A percentile compares a stretch with the other conserved stretches of the same genome.
These are phyloP conservation scores for Crenuchus spilurus DNA, from an alignment of 2,797 vertebrate species.

Conservation along the genomic window DNA sequence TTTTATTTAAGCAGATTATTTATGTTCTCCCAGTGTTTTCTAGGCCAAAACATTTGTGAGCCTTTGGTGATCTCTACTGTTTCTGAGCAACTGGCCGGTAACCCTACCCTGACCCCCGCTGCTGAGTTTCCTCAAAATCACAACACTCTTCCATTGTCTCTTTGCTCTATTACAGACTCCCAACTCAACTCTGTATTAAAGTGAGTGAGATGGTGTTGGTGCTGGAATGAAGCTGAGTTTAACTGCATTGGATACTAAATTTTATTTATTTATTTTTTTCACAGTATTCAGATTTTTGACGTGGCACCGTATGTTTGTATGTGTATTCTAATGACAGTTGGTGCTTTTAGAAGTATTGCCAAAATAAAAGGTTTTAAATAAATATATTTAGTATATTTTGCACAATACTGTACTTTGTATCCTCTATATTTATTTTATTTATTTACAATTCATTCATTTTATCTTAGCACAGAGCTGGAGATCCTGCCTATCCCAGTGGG, in stretches of 20 bases:
- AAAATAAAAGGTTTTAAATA: background rate
- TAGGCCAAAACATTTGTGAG: background rate
- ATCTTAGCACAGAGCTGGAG: conserved; percentile 32
- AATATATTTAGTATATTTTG: too few species aligned
- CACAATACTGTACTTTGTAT: too few species aligned
- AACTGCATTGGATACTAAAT: too few species aligned
- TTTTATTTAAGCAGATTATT: background rate
- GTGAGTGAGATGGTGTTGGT: conserved; percentile 61
- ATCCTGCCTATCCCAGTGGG: conserved; percentile 16
- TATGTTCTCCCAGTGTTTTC: conserved; percentile 42
- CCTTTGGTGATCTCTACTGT: background rate
- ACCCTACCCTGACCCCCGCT: conserved; percentile 2
- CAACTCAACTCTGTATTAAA: conserved; percentile 70
- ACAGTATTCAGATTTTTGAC: too few species aligned
- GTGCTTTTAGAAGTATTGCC: background rate
- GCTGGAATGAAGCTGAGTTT: background rate
- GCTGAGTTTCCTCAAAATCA: background rate
- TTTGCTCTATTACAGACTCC: conserved; percentile 70
- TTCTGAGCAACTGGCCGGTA: background rate
- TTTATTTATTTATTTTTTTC: too few species aligned
- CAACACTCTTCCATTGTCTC: conserved; percentile 41
- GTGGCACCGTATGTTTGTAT: too few species aligned
- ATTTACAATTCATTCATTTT: background rate
- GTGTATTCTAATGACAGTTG: too few species aligned
- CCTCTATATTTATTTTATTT: background rate